Conservation (phyloP, 2,888 invertebrate genomes). For the Tetheella fluctuosa region DNA sequence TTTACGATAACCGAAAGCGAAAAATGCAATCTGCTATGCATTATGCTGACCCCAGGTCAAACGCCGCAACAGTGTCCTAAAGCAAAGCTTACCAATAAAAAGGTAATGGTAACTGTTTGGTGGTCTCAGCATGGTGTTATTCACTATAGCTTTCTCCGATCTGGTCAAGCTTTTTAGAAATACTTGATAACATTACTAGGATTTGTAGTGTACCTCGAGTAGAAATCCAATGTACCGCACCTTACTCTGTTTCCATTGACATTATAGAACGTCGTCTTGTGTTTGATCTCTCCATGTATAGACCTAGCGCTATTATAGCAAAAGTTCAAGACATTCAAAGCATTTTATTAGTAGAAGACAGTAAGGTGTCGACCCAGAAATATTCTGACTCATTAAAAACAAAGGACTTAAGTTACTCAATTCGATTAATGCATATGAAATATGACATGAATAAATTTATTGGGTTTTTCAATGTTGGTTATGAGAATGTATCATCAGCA, state of each 20-base stretch:
- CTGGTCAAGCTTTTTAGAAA: too few species aligned
- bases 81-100: too few species aligned
- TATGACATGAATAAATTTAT: not conserved
- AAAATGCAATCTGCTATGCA: too few species aligned
- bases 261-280: not conserved
- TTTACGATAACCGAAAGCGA: too few species aligned
- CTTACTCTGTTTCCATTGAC: constrained; percentile 1
- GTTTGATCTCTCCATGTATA: not conserved
- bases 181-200: too few species aligned
- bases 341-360: not conserved
- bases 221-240: not conserved
- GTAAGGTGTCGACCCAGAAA: not conserved
- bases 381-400: not conserved
- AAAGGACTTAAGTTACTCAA: not conserved
- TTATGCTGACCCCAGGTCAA: too few species aligned
- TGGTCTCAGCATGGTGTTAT: too few species aligned
- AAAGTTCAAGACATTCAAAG: constrained; percentile 5
- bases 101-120: too few species aligned
- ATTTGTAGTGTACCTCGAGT: not conserved
- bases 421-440: not conserved
- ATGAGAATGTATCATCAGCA: not conserved
- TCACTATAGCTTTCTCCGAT: too few species aligned
- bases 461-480: not conserved
- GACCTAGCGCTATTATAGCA: not conserved
- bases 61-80: too few species aligned